Conservation (phyloP, 1,140 invertebrate genomes). For the Lordiphosa stackelbergi region DNA sequence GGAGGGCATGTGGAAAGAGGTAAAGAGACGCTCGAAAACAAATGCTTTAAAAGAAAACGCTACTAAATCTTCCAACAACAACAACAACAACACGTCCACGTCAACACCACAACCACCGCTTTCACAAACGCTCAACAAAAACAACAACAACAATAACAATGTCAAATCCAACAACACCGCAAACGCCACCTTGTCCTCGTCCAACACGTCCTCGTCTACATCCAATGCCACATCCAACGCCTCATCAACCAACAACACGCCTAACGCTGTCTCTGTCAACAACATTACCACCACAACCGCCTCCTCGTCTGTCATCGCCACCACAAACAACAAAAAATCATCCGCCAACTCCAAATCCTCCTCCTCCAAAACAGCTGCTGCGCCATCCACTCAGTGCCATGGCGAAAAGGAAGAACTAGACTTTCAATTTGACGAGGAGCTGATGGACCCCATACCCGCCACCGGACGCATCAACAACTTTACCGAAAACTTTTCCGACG, state of each 20-base stretch:
- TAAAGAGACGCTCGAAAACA: constrained; percentile 80
- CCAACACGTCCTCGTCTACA: constrained; percentile 39
- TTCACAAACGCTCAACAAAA: constrained; percentile 69
- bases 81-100: constrained; percentile 49
- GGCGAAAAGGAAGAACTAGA: constrained; percentile 91
- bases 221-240: constrained; percentile 55
- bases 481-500: constrained; percentile 84
- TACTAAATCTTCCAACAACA: constrained; percentile 71
- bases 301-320: constrained; percentile 24
- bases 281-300: constrained; percentile 34
- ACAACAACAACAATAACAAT: constrained; percentile 51
- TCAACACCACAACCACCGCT: constrained; percentile 63
- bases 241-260: constrained; percentile 36
- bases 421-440: constrained; percentile 98
- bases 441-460: constrained; percentile 84
- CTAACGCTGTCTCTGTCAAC: constrained; percentile 29
- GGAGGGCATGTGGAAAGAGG: constrained; percentile 78
- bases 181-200: constrained; percentile 39
- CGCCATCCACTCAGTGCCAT: constrained; percentile 67
- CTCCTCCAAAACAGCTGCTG: constrained; percentile 74
- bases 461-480: constrained; percentile 88
- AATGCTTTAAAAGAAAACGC: constrained; percentile 76
- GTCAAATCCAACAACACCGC: constrained; percentile 50
- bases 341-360: constrained; percentile 69
- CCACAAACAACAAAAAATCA: constrained; percentile 35